Percentiles rank a stretch among this genome's conserved stretches.
Conservation (phyloP, 2,113 vertebrate genomes). For the Brachirus orientalis region DNA sequence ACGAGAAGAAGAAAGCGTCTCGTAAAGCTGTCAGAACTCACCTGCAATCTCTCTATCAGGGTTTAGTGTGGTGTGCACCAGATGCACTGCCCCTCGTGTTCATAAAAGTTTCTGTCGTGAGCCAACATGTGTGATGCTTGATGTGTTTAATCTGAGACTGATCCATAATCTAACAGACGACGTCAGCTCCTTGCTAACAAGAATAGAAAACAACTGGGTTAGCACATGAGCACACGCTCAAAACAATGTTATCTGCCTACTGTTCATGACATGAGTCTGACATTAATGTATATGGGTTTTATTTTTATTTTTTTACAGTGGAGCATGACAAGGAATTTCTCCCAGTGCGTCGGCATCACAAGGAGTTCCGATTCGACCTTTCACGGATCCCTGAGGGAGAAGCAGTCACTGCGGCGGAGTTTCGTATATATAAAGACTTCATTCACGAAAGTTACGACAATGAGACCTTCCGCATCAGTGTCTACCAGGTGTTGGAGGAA, state of each 20-base stretch:
- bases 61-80: slow-evolving; percentile 55
- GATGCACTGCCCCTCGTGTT: slow-evolving; percentile 47
- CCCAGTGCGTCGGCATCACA: slow-evolving; percentile 90
- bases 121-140: slow-evolving; percentile 51
- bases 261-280: too few relatives aligned
- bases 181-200: slow-evolving; percentile 44
- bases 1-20: slow-evolving; percentile 59
- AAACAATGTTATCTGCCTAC: background rate
- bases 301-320: slow-evolving; percentile 78
- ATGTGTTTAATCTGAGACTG: slow-evolving; percentile 46
- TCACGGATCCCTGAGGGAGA: slow-evolving; percentile 96
- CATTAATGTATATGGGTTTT: background rate
- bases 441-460: slow-evolving; percentile 92
- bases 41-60: slow-evolving; percentile 72
- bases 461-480: slow-evolving; percentile 93
- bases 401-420: slow-evolving; percentile 93
- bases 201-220: background rate
- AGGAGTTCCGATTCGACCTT: slow-evolving; percentile 94
- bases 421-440: slow-evolving; percentile 97
- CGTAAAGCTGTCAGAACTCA: slow-evolving; percentile 77
- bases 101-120: slow-evolving; percentile 59
- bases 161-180: slow-evolving; percentile 27
- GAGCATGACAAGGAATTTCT: slow-evolving; percentile 94
- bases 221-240: too few relatives aligned
- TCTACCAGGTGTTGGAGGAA: slow-evolving; percentile 96